Evolutionary conservation across 2,113 vertebrate genomes (phyloP).

Genomic region (Sinocyclocheilus rhinocerous): DNA sequence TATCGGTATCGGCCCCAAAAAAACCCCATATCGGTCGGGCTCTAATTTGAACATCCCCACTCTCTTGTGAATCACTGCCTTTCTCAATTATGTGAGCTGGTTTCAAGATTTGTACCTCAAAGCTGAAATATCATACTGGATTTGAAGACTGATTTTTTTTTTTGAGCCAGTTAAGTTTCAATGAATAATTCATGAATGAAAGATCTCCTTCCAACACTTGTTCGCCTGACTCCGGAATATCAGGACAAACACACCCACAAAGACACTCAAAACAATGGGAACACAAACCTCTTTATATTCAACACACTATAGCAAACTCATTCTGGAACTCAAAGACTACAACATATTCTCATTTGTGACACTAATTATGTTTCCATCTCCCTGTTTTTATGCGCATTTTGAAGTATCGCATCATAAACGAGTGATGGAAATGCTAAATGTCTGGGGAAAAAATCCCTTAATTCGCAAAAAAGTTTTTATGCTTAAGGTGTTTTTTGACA

Average conservation of each 20-base stretch:
- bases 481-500: too few species aligned
- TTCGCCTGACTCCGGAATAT: background rate
- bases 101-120: constrained; percentile 29
- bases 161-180: constrained; percentile 22
- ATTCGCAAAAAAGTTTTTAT: too few species aligned
- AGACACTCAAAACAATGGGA: background rate
- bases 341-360: background rate
- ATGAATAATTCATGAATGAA: constrained; percentile 46
- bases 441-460: too few species aligned
- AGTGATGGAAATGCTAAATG: too few species aligned
- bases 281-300: constrained; percentile 15
- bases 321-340: background rate
- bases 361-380: too few species aligned
- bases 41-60: too few species aligned
- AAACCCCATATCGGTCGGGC: too few species aligned
- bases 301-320: background rate
- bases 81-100: constrained; percentile 26
- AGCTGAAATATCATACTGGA: constrained; percentile 20
- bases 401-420: too few species aligned
- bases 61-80: constrained; percentile 25
- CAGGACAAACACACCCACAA: constrained; percentile 5
- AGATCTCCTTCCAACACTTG: background rate
- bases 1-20: too few species aligned
- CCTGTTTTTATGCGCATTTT: too few species aligned
- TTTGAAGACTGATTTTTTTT: constrained; percentile 9